Percentiles rank a stretch among this genome's conserved stretches.
phyloP scores from a whole-genome alignment of 1,140 invertebrate species.

The Neuroterus valhalla region DNA sequence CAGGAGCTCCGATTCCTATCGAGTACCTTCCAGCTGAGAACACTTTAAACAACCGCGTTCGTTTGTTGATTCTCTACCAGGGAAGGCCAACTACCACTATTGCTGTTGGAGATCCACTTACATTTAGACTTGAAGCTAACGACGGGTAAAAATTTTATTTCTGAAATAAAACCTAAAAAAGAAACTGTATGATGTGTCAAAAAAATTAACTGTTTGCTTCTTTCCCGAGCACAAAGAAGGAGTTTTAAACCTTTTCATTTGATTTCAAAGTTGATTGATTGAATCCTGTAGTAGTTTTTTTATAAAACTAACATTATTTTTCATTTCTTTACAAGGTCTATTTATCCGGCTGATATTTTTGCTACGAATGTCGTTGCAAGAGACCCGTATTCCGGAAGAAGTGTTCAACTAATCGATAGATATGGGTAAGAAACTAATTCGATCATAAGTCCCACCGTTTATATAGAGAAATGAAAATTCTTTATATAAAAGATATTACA shows the following conservation, averaged over 20 bases:
- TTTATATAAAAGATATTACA: too few species aligned
- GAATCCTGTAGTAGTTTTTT: background rate
- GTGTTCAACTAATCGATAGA: slow-evolving; percentile 91
- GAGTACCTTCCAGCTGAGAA: slow-evolving; percentile 94
- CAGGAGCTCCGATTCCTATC: slow-evolving; percentile 92
- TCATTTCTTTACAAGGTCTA: slow-evolving; percentile 76
- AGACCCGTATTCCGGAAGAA: slow-evolving; percentile 92
- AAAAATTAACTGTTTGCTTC: too few species aligned
- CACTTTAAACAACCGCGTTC: slow-evolving; percentile 89
- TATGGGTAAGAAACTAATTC: slow-evolving; percentile 81
- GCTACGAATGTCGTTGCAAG: slow-evolving; percentile 94
- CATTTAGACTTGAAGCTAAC: slow-evolving; percentile 91
- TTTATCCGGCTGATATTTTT: slow-evolving; percentile 92
- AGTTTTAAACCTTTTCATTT: too few species aligned
- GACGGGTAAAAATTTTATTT: slow-evolving; percentile 78
- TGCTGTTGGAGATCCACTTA: slow-evolving; percentile 94
- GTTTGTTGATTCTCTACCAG: slow-evolving; percentile 90
- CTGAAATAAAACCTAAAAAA: background rate
- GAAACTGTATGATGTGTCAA: too few species aligned
- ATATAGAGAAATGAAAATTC: too few species aligned
- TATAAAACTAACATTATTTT: background rate
- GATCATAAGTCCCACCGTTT: background rate
- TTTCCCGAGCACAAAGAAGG: too few species aligned
- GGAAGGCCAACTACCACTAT: slow-evolving; percentile 94
- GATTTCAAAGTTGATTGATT: slow-evolving; percentile 3